Conservation (phyloP, 1,140 invertebrate species). For the Acyrthosiphon pisum region DNA sequence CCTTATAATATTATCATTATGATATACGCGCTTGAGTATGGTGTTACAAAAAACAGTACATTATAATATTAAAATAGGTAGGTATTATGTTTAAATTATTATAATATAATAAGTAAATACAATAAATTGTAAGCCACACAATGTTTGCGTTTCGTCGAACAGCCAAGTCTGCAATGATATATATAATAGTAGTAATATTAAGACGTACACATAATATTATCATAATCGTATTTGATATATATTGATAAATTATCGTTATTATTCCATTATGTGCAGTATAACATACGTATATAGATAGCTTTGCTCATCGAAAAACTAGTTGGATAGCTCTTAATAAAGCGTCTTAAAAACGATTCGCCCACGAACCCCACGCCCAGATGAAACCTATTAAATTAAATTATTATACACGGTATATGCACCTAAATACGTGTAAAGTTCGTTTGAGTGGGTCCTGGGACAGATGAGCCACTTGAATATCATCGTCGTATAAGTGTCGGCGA, state of each 20-base stretch:
- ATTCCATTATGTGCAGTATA: not conserved
- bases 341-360: not conserved
- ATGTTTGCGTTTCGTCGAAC: not conserved
- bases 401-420: not conserved
- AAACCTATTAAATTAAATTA: conserved; percentile 24
- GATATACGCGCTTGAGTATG: not conserved
- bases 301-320: not conserved
- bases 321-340: not conserved
- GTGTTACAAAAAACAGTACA: not conserved
- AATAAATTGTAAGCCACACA: not conserved
- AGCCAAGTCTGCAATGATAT: not conserved
- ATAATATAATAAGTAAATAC: not conserved
- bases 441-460: conserved; percentile 1
- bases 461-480: conserved; percentile 35
- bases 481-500: conserved; percentile 6
- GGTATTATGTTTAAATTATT: not conserved
- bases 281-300: not conserved
- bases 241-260: conserved; percentile 25
- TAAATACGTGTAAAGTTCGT: not conserved
- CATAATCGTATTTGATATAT: not conserved
- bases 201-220: not conserved
- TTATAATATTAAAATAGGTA: not conserved
- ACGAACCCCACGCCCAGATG: not conserved
- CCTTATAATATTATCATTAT: not conserved
- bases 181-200: not conserved